phyloP scores from a whole-genome alignment of 2,113 vertebrate genomes.

The Stigmatopora argus region DNA sequence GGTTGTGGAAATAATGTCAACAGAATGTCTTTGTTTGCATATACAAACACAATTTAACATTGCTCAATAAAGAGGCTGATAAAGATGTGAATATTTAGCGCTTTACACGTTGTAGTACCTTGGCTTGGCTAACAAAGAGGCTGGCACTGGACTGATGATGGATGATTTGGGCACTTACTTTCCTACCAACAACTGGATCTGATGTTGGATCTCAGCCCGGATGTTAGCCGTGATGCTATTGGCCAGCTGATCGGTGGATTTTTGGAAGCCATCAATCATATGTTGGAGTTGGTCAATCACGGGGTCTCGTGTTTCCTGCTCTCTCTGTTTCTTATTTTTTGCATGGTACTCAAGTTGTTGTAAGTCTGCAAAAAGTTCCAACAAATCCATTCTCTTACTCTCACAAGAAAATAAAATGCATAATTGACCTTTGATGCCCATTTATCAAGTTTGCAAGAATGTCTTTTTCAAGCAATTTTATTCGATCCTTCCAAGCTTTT shows the following conservation, averaged over 20 bases:
- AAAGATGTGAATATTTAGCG: not conserved
- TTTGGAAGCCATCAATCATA: constrained; percentile 81
- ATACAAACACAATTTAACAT: not conserved
- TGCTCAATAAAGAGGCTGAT: not conserved
- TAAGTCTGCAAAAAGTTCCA: constrained; percentile 72
- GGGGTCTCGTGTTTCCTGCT: constrained; percentile 83
- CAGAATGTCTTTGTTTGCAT: not conserved
- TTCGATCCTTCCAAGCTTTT: too few relatives aligned
- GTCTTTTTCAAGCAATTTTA: not conserved
- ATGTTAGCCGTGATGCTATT: constrained; percentile 76
- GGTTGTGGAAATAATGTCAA: not conserved
- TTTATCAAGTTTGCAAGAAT: too few relatives aligned
- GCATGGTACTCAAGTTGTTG: constrained; percentile 89
- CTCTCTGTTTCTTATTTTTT: constrained; percentile 82
- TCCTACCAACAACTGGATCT: constrained; percentile 87
- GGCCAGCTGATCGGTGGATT: constrained; percentile 81
- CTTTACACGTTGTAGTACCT: not conserved
- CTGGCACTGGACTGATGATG: not conserved
- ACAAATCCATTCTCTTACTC: not conserved
- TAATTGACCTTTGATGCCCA: not conserved
- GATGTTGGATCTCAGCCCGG: constrained; percentile 87
- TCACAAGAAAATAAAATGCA: not conserved
- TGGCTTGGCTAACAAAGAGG: not conserved
- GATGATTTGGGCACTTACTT: constrained; percentile 73
- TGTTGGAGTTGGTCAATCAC: constrained; percentile 83